A percentile compares a stretch with the other conserved stretches of the same genome.
These are phyloP conservation scores for Drosophila recens DNA, from an alignment of 2,888 invertebrate species.

Conservation along the genomic window DNA sequence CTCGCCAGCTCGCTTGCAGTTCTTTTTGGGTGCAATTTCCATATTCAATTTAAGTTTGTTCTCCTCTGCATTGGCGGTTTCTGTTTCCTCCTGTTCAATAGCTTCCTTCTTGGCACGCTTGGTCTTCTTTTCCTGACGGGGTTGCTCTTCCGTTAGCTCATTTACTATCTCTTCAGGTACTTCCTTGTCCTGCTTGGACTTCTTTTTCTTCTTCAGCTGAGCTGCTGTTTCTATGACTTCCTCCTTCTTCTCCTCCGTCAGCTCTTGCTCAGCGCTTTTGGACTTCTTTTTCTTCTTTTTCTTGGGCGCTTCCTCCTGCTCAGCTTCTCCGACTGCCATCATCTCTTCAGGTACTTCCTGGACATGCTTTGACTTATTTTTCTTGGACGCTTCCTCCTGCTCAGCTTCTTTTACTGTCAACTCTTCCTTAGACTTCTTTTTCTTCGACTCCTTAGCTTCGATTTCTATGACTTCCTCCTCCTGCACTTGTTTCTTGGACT, in stretches of 20 bases:
- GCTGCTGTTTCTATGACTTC: neutral
- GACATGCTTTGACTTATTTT: slow-evolving; percentile 44
- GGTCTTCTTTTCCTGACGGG: neutral
- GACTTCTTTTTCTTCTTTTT: slow-evolving; percentile 57
- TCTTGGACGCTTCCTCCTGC: slow-evolving; percentile 57
- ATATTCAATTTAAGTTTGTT: neutral
- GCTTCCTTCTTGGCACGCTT: slow-evolving; percentile 4
- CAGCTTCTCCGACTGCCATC: neutral
- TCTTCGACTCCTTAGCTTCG: slow-evolving; percentile 34
- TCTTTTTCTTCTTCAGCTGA: neutral
- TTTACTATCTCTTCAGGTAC: neutral
- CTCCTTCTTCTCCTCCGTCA: neutral
- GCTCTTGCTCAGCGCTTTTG: slow-evolving; percentile 10
- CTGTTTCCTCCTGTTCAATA: neutral
- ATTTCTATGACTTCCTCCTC: neutral
- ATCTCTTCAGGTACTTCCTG: neutral
- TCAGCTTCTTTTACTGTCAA: slow-evolving; percentile 36
- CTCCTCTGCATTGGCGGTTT: neutral
- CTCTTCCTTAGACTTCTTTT: slow-evolving; percentile 44
- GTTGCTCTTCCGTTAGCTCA: neutral
- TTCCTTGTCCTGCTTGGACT: neutral
- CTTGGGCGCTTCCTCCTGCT: neutral
- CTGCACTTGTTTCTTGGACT: neutral
- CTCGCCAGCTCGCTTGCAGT: slow-evolving; percentile 26
- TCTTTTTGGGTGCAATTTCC: slow-evolving; percentile 43